Conservation (phyloP, 2,888 invertebrate species). For the Ormyrus thymus region DNA sequence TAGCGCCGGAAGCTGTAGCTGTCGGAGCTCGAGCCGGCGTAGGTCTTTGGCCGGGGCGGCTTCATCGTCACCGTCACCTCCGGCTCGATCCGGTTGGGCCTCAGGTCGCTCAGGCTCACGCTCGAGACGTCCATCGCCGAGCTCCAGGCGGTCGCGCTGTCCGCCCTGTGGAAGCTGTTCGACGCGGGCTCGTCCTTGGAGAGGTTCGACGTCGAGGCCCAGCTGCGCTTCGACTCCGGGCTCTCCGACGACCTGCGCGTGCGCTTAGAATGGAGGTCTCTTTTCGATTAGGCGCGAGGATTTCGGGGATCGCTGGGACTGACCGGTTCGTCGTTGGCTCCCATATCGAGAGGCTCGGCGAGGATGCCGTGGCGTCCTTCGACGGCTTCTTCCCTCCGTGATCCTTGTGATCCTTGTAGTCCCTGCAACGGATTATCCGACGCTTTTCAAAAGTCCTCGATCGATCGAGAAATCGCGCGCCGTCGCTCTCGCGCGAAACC, state of each 20-base stretch:
- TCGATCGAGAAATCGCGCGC: too few relatives aligned
- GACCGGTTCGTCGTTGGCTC: conserved; percentile 65
- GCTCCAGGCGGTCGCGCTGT: conserved; percentile 78
- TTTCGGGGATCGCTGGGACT: too few relatives aligned
- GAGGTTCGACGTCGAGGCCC: conserved; percentile 87
- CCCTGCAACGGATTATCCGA: conserved; percentile 5
- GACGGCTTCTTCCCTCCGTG: conserved; percentile 86
- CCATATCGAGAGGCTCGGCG: conserved; percentile 83
- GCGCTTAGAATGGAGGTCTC: neutral
- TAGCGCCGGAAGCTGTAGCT: conserved; percentile 64
- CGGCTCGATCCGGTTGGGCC: conserved; percentile 27
- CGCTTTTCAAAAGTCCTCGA: too few relatives aligned
- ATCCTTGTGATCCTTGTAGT: conserved; percentile 89
- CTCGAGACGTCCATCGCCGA: conserved; percentile 87
- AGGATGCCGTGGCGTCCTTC: conserved; percentile 81
- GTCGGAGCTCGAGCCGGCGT: conserved; percentile 64
- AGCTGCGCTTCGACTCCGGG: conserved; percentile 79
- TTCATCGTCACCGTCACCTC: conserved; percentile 76
- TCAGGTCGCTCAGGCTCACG: conserved; percentile 58
- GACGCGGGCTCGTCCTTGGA: conserved; percentile 65
- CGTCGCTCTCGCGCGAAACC: too few relatives aligned
- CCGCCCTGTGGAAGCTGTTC: conserved; percentile 53
- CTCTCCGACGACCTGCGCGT: conserved; percentile 64
- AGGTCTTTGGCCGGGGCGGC: conserved; percentile 59
- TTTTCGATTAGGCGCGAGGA: too few relatives aligned